These are phyloP conservation scores for Diplazon laetatorius DNA, from an alignment of 2,888 invertebrate species.

Conservation along the genomic window DNA sequence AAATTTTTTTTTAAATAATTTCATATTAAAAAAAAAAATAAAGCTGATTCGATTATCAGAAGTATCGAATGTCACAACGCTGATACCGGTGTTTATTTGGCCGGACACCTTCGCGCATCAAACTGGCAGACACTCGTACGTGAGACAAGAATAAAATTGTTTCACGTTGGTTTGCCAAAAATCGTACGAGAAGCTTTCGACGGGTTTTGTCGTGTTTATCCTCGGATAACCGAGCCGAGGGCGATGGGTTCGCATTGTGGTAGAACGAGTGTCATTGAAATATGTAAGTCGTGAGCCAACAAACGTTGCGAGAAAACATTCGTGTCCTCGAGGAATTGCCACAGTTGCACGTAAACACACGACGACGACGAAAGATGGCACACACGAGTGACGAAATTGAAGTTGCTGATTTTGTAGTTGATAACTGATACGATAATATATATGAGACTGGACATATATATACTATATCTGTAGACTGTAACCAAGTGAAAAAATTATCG, in stretches of 20 bases:
- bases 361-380: conserved; percentile 19
- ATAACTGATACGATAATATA: conserved; percentile 20
- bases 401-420: background rate
- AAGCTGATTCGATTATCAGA: too few species aligned
- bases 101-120: too few species aligned
- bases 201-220: conserved; percentile 5
- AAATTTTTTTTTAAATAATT: too few species aligned
- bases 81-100: too few species aligned
- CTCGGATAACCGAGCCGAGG: background rate
- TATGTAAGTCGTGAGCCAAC: background rate
- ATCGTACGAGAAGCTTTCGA: conserved; percentile 11
- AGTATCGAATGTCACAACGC: too few species aligned
- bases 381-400: background rate
- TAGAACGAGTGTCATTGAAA: conserved; percentile 1
- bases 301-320: background rate
- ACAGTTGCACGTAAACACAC: background rate
- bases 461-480: too few species aligned
- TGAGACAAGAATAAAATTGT: conserved; percentile 42
- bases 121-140: background rate
- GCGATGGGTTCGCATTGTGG: background rate
- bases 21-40: too few species aligned
- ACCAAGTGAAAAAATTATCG: too few species aligned
- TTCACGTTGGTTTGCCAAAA: conserved; percentile 22
- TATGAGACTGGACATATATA: too few species aligned
- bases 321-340: too few species aligned